Evolutionary conservation across 2,797 vertebrate genomes (phyloP).

Genomic region (Chiroxiphia lanceolata): DNA sequence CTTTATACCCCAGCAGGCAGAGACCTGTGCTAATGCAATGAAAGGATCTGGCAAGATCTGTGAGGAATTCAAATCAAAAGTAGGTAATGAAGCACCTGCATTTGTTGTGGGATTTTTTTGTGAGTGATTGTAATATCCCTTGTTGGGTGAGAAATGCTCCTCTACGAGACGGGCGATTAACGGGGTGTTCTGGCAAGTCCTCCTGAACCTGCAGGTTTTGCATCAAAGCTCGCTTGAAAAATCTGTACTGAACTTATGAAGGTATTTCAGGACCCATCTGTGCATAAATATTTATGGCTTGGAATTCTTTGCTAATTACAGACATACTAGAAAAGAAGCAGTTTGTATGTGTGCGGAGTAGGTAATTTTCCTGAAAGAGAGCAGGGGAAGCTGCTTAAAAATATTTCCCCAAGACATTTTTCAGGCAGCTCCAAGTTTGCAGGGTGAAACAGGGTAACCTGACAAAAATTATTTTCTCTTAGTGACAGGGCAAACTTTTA

Average conservation of each 20-base stretch:
- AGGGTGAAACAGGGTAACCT: not conserved
- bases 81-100: slow-evolving; percentile 10
- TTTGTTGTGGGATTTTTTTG: not conserved
- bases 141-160: not conserved
- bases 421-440: not conserved
- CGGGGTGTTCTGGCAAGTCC: slow-evolving; percentile 33
- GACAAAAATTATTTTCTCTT: not conserved
- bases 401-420: not conserved
- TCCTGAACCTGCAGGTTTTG: not conserved
- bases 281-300: slow-evolving; percentile 12
- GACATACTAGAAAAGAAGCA: not conserved
- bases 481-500: not conserved
- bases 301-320: slow-evolving; percentile 12
- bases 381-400: not conserved
- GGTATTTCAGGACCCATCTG: not conserved
- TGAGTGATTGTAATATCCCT: not conserved
- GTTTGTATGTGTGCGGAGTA: not conserved
- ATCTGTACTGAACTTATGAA: not conserved
- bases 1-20: not conserved
- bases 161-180: not conserved
- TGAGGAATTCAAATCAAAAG: slow-evolving; percentile 39
- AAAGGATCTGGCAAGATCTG: slow-evolving; percentile 21
- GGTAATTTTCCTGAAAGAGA: slow-evolving; percentile 15
- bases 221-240: not conserved
- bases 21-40: not conserved